Evolutionary conservation across 2,888 invertebrate genomes (phyloP), one percentile per base, ranked within the genome.

Genomic region (Abrostola tripartita): DNA sequence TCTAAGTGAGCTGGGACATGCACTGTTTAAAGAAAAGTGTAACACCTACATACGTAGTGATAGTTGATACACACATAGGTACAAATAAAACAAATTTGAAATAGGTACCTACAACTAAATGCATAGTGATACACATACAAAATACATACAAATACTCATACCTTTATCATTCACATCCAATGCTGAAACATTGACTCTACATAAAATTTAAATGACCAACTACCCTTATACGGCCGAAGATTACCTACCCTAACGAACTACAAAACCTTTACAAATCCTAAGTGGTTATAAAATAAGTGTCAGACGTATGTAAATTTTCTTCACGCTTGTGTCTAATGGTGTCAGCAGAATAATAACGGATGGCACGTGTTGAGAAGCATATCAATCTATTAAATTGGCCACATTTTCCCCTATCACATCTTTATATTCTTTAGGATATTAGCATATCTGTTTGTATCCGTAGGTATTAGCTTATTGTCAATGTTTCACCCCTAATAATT

Each of bases 291-390:
- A 44, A 71, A 76, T 66, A 49, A 47, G 42, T 60, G 60, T 44
- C 44, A 58, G 67, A 76, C 67, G 77, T 66, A 71, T 71, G 77
- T 61, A 66, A 73, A 76, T 71, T 44, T 49, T 54, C 60, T 66
- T 76, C 60, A 76, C 56, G 51, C 74, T 76, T 60, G 60, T 73
- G 60, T 35, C 53, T 66, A 49, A 50, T 36, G 53, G 74, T 66
- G 11, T 72, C 24, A 44, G 68, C 60, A 76, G 57, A 77, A 73
- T 58, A 41, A 49, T 47, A 50, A 38, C 52, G 63, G 51, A 58
- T 71, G 69, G 65, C 71, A 69, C 71, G 63, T 54, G 1, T 35
- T 54, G 24, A 24, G 41, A 40, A n/a, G 37, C 49, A 58, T 59
- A 72, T n/a, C 37, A 57, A 49, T 71, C 49, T 24, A 57, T 36